Base-by-base conservation (phyloP, 37 sponge, comb jelly and placozoan genomes). In the Tethya wilhelma region DNA sequence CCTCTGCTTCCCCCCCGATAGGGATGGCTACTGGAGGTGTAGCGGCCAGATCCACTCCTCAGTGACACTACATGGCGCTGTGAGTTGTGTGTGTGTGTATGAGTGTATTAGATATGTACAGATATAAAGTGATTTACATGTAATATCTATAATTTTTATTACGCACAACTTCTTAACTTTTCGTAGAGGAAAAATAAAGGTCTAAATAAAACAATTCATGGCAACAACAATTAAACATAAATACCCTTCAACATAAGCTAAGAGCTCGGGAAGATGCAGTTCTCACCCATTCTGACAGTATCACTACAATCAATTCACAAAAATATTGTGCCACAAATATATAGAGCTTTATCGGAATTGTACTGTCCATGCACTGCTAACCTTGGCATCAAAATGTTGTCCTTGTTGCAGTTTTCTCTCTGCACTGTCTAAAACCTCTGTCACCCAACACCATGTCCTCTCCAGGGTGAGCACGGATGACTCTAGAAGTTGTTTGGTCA, bases 381-480 rank as follows among this genome's bases (percentile, higher is more conserved):
- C 93, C 69, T 80, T 78, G 2, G 86, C 75, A 58, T 93, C 82
- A 80, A 85, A 95, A 44, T 58, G 33, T 25, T 79, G 43, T 58
- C 91, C 95, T 6, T 75, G 77, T 57, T 77, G 71, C 31, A 95
- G 79, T 79, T 90, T 91, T 14, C 77, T 84, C 69, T 95, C 89
- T 30, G 90, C 89, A 34, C 90, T 69, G 62, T 95, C 95, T 77
- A 95, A 44, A 34, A 91, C 75, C 4, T 31, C 6, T 4, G 23
- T 69, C 38, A 85, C 78, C 95, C 95, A 95, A 26, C 60, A 20
- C 92, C 92, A 95, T 4, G 86, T 86, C 40, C 42, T 55, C 63
- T 91, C 89, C 79, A 95, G 45, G 25, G 55, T 45, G 29, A n/a
- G 33, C 23, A 88, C 56, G 1, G 74, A 25, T 1, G 38, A 30